phyloP scores from a whole-genome alignment of 2,113 vertebrate genomes.

The Physeter macrocephalus region DNA sequence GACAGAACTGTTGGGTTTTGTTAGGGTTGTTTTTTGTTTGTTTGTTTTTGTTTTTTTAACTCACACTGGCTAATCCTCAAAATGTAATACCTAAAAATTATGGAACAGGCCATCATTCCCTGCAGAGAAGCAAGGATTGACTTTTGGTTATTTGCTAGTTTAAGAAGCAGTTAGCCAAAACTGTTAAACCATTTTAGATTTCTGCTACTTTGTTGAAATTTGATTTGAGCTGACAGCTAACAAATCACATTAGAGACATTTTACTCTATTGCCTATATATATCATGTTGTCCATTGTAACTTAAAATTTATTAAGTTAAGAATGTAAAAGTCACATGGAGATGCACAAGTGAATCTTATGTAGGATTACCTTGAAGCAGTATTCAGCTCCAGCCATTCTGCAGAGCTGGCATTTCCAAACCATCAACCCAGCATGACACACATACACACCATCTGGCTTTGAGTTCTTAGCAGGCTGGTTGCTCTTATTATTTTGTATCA shows the following conservation, averaged over 20 bases:
- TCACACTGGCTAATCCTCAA: not conserved
- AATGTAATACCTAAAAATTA: constrained; percentile 22
- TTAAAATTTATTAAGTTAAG: constrained; percentile 15
- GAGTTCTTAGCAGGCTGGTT: constrained; percentile 67
- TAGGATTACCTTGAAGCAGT: constrained; percentile 51
- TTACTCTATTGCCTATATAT: not conserved
- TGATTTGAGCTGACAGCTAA: not conserved
- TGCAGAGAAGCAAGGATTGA: not conserved
- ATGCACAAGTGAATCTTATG: not conserved
- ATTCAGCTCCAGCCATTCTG: constrained; percentile 40
- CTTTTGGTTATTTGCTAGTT: not conserved
- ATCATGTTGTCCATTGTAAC: not conserved
- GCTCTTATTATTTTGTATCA: constrained; percentile 51
- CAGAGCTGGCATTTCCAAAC: constrained; percentile 71
- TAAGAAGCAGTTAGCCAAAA: not conserved
- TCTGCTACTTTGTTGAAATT: not conserved
- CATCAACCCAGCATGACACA: constrained; percentile 71
- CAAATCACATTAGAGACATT: not conserved
- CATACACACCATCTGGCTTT: constrained; percentile 73
- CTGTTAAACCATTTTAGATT: not conserved
- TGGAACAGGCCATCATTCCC: not conserved
- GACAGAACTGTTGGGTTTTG: not conserved
- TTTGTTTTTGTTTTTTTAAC: not conserved
- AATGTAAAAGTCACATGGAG: not conserved
- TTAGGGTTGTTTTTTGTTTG: not conserved